phyloP scores from a whole-genome alignment of 1,140 invertebrate species.

The Polypedilum pembai region DNA sequence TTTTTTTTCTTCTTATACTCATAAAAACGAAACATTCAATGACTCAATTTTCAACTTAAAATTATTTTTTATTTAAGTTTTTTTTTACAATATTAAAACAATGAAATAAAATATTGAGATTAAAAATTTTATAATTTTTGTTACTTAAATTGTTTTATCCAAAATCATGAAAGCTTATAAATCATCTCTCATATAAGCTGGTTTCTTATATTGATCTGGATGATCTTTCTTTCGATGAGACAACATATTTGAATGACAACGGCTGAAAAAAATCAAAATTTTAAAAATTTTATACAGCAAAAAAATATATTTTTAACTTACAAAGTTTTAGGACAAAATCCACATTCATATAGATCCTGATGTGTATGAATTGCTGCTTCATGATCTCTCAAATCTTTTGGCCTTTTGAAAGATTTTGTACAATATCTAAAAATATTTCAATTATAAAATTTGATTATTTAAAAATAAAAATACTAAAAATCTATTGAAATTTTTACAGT shows the following conservation, averaged over 20 bases:
- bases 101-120: no score
- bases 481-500: no score
- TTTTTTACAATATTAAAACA: no score
- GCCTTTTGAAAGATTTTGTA: constrained; percentile 39
- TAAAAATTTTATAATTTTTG: no score
- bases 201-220: constrained; percentile 37
- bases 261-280: constrained; percentile 30
- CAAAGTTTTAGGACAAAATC: constrained; percentile 40
- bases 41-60: no score
- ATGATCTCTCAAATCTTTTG: constrained; percentile 28
- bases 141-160: no score
- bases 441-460: not conserved
- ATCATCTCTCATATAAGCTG: not conserved
- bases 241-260: constrained; percentile 42
- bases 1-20: no score
- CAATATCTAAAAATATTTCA: constrained; percentile 34
- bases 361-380: constrained; percentile 40
- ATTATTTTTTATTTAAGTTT: no score
- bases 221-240: constrained; percentile 40
- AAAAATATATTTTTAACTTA: not conserved
- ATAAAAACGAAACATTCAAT: no score
- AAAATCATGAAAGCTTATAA: not conserved
- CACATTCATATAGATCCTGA: constrained; percentile 40
- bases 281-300: not conserved
- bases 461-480: no score